Evolutionary conservation across 2,888 invertebrate species (phyloP).

Genomic region (Dasysyrphus albostriatus): DNA sequence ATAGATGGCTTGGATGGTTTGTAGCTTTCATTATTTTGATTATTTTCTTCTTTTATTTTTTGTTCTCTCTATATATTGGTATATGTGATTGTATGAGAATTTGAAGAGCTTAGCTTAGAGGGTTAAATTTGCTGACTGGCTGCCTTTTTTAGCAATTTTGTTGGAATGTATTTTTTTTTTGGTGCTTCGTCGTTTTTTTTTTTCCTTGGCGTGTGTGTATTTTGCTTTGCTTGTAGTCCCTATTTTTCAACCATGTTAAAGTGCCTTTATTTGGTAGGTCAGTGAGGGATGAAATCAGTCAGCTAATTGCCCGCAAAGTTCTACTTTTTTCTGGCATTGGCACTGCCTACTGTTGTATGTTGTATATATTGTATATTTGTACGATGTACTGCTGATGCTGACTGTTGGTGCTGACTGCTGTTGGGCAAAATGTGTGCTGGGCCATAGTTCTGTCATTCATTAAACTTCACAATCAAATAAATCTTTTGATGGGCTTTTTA

Average conservation of each 20-base stretch:
- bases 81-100: slow-evolving; percentile 17
- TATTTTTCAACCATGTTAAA: slow-evolving; percentile 58
- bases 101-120: slow-evolving; percentile 47
- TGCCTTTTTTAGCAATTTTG: slow-evolving; percentile 74
- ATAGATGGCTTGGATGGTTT: slow-evolving; percentile 22
- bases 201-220: background rate
- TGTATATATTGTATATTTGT: too few relatives aligned
- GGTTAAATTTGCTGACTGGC: slow-evolving; percentile 71
- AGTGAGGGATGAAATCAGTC: slow-evolving; percentile 75
- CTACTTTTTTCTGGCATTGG: slow-evolving; percentile 53
- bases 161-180: slow-evolving; percentile 37
- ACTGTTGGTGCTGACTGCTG: background rate
- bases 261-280: slow-evolving; percentile 73
- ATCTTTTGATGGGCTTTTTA: slow-evolving; percentile 75
- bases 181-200: background rate
- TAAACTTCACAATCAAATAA: slow-evolving; percentile 76
- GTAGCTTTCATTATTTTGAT: slow-evolving; percentile 71
- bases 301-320: slow-evolving; percentile 76
- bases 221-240: background rate
- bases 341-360: slow-evolving; percentile 29
- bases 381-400: background rate
- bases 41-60: slow-evolving; percentile 39
- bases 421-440: slow-evolving; percentile 51
- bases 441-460: slow-evolving; percentile 71
- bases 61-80: background rate